Conservation (phyloP, 1,140 invertebrate species). For the Cylas formicarius region DNA sequence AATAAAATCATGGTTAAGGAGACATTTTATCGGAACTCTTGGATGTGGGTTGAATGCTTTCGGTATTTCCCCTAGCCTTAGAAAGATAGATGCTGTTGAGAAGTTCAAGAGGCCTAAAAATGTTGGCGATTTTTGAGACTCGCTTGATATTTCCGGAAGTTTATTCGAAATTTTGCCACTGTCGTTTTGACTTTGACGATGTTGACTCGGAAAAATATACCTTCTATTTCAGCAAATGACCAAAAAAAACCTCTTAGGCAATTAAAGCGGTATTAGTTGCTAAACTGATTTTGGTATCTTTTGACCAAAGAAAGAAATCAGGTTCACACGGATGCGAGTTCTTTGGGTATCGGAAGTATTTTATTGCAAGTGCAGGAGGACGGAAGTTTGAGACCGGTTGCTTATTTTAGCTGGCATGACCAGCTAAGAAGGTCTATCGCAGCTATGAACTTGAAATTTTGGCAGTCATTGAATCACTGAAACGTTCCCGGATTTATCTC, state of each 20-base stretch:
- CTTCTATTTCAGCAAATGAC: not conserved
- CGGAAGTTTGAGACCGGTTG: conserved; percentile 19
- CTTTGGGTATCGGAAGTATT: conserved; percentile 1
- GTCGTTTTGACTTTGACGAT: not conserved
- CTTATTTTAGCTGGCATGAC: conserved; percentile 35
- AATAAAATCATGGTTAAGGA: conserved; percentile 41
- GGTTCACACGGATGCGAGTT: conserved; percentile 6
- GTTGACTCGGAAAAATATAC: not conserved
- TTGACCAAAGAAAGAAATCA: no score
- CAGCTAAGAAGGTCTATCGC: conserved; percentile 29
- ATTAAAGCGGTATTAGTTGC: no score
- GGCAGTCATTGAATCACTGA: not conserved
- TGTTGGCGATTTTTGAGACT: not conserved
- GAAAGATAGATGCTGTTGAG: not conserved
- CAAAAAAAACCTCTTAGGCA: not conserved
- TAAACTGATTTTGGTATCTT: no score
- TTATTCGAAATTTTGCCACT: conserved; percentile 3
- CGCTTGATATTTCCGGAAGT: conserved; percentile 2
- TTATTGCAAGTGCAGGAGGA: conserved; percentile 37
- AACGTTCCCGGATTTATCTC: no score
- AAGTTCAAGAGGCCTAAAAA: not conserved
- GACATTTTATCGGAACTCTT: conserved; percentile 31
- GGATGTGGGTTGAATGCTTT: not conserved
- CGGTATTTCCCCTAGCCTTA: not conserved
- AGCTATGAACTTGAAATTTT: conserved; percentile 39